Conservation (phyloP, 2,113 vertebrate genomes). For the Stictonetta naevosa region DNA sequence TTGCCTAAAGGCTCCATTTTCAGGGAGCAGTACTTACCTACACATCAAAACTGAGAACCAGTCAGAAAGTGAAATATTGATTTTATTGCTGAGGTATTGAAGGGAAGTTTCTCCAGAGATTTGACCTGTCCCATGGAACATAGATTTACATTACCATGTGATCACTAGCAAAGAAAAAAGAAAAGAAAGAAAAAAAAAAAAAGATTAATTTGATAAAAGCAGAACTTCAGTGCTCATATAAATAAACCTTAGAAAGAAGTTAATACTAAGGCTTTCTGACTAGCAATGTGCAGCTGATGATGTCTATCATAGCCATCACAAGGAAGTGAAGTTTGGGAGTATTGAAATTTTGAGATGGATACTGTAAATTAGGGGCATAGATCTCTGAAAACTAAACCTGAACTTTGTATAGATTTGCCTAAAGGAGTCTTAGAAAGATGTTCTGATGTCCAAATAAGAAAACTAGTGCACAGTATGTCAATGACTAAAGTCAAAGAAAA, state of each 20-base stretch:
- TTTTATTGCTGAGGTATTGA: background rate
- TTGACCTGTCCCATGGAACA: background rate
- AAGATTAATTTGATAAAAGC: background rate
- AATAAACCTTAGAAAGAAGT: background rate
- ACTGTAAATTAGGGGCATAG: background rate
- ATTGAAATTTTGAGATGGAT: background rate
- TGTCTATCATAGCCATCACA: background rate
- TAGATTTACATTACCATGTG: background rate
- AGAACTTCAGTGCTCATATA: background rate
- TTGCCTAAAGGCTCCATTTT: background rate
- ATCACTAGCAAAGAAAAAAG: background rate
- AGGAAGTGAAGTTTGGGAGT: background rate
- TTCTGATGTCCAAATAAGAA: background rate
- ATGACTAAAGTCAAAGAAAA: background rate
- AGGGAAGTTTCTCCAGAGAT: background rate
- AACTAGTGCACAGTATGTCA: background rate
- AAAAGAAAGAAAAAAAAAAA: background rate
- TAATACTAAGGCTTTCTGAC: background rate
- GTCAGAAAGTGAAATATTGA: background rate
- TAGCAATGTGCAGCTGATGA: background rate
- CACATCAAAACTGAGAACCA: background rate
- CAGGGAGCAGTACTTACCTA: background rate
- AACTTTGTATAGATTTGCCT: background rate
- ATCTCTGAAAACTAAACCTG: background rate
- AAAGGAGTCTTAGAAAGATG: background rate